Base-by-base conservation (phyloP, 1,140 invertebrate species). In the Sycophila sp. region DNA sequence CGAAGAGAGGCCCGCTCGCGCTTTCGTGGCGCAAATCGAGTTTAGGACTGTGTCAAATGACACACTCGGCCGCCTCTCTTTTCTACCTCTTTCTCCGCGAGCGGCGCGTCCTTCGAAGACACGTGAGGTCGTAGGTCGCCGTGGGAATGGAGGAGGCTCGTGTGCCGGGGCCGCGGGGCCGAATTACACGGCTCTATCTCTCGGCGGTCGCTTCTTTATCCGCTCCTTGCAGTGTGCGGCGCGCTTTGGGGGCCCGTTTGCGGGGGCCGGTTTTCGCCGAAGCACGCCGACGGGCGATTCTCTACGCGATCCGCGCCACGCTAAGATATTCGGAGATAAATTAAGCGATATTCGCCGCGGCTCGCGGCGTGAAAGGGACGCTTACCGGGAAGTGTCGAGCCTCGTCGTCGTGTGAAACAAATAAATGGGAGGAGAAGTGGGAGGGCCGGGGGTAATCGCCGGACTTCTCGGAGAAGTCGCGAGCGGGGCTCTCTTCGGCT, bases 21-120 rank as follows among this genome's bases (percentile, higher is more conserved):
- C 59, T 36, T 38, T 69, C 69, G 75, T 80, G 80, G 75, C 79
- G 78, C 81, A 78, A 85, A 85, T 84, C 77, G 76, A 75, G 78
- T 83, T 83, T 83, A 83, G 78, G 78, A 82, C 81, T 84, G 82
- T 82, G 83, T 84, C 83, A 84, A 83, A 83, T 83, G 80, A 82
- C 79, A 81, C 69, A 53, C 34, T 53, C 28, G 26, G 13, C 7
- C 19, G 7, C 24, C 51, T 55, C 55, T 38, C 65, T 66, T n/a
- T 38, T 30, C 19, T 60, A 28, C 49, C 70, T 65, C 36, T 73
- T 68, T 59, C 13, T 45, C 40, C 19, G 55, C 36, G n/a, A n/a
- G 42, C 15, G 30, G 22, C 47, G 38, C 15, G 62, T 40, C 62
- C 47, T 53, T 28, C 32, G 47, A 32, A 22, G 51, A 19, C 19